Evolutionary conservation across 2,888 invertebrate species (phyloP).

Genomic region (Dione juno): DNA sequence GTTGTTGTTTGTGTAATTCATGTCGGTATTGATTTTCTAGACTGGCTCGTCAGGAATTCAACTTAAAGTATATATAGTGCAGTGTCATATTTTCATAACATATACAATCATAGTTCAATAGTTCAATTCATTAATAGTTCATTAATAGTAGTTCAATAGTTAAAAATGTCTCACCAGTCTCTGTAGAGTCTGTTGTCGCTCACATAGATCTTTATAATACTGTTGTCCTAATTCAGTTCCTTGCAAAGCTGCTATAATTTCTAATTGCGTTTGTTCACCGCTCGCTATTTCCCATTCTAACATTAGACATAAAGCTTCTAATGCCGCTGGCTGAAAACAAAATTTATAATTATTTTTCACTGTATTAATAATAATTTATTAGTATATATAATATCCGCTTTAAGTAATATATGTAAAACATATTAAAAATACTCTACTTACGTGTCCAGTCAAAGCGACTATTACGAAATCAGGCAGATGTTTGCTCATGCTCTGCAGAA

Average conservation of each 20-base stretch:
- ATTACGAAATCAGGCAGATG: slow-evolving; percentile 89
- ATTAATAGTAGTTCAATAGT: no score
- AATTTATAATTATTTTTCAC: slow-evolving; percentile 4
- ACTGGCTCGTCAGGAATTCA: no score
- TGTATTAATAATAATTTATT: background rate
- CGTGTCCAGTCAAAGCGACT: slow-evolving; percentile 87
- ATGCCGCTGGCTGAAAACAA: slow-evolving; percentile 78
- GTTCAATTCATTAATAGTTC: no score
- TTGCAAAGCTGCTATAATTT: slow-evolving; percentile 89
- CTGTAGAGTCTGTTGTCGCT: slow-evolving; percentile 88
- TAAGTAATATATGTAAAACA: no score
- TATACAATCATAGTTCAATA: no score
- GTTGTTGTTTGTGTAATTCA: no score
- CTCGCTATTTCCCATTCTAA: slow-evolving; percentile 88
- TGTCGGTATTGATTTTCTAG: no score
- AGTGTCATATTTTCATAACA: no score
- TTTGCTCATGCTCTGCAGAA: slow-evolving; percentile 86
- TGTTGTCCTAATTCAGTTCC: slow-evolving; percentile 87
- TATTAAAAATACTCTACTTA: slow-evolving; percentile 48
- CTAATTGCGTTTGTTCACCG: slow-evolving; percentile 84
- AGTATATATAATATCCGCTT: no score
- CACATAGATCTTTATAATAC: slow-evolving; percentile 88
- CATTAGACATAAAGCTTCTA: slow-evolving; percentile 89
- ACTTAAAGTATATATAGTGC: no score
- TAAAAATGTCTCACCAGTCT: slow-evolving; percentile 85